phyloP scores from a whole-genome alignment of 1,140 invertebrate genomes.

The Aphaenogaster ashmeadi region DNA sequence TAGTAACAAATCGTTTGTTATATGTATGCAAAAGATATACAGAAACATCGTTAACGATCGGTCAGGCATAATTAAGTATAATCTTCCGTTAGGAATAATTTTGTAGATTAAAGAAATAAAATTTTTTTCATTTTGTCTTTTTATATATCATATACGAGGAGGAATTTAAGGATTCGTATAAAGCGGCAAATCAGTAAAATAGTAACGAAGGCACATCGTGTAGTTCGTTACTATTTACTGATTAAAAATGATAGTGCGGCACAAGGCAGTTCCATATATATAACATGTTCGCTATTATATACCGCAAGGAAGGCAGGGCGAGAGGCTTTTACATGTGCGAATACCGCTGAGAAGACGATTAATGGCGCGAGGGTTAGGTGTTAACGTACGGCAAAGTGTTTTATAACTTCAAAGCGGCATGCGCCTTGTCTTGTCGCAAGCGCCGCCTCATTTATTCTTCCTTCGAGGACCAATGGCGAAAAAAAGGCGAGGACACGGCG shows the following conservation, averaged over 20 bases:
- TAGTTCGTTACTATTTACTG: too few relatives aligned
- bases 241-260: too few relatives aligned
- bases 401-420: constrained; percentile 77
- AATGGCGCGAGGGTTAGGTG: constrained; percentile 75
- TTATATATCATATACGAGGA: too few relatives aligned
- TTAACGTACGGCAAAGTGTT: constrained; percentile 77
- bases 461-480: constrained; percentile 70
- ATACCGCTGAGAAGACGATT: constrained; percentile 66
- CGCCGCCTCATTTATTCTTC: constrained; percentile 71
- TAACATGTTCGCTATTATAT: constrained; percentile 49
- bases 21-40: not conserved
- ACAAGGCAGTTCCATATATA: constrained; percentile 2
- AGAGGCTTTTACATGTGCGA: constrained; percentile 45
- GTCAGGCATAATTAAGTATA: not conserved
- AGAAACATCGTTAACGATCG: not conserved
- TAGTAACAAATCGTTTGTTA: not conserved
- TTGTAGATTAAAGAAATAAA: too few relatives aligned
- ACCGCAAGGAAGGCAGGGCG: constrained; percentile 19
- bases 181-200: not conserved
- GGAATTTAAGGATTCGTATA: not conserved
- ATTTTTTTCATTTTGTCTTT: too few relatives aligned
- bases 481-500: constrained; percentile 32
- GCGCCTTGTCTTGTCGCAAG: constrained; percentile 74
- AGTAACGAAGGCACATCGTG: constrained; percentile 14
- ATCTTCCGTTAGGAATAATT: not conserved